Percentiles rank a stretch among this genome's conserved stretches.
Evolutionary conservation across 2,797 vertebrate genomes (phyloP).

Genomic region (Channallabes apus): DNA sequence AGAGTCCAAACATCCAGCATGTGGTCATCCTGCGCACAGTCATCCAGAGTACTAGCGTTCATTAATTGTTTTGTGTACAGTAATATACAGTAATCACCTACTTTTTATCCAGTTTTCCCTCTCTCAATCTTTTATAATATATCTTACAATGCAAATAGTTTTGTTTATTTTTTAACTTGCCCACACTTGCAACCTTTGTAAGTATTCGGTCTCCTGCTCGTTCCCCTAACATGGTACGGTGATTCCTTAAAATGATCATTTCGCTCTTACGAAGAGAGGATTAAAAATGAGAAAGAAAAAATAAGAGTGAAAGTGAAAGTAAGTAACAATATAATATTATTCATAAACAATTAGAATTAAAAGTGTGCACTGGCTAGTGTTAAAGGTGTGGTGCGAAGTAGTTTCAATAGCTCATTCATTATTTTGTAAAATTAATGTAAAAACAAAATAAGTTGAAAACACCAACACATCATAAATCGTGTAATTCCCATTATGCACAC

Average conservation of each 20-base stretch:
- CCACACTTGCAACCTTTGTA: no score
- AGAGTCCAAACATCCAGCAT: no score
- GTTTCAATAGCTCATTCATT: background rate
- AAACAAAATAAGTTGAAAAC: background rate
- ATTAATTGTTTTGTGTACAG: background rate
- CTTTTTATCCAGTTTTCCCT: background rate
- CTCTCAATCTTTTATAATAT: background rate
- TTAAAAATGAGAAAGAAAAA: background rate
- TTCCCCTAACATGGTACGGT: background rate
- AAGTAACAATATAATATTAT: background rate
- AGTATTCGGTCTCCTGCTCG: background rate
- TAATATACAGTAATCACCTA: background rate
- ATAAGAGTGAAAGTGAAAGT: background rate
- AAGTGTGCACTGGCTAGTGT: background rate
- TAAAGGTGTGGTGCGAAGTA: background rate
- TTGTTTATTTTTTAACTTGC: background rate
- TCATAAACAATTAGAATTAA: background rate
- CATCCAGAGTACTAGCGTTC: background rate
- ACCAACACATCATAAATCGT: background rate
- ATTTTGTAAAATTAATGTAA: background rate
- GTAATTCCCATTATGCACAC: background rate
- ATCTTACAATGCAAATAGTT: background rate
- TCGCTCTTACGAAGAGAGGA: background rate
- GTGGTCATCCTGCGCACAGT: background rate
- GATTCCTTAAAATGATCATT: no score